Base-by-base conservation (phyloP, 1,140 invertebrate species). In the Prorops nasuta region DNA sequence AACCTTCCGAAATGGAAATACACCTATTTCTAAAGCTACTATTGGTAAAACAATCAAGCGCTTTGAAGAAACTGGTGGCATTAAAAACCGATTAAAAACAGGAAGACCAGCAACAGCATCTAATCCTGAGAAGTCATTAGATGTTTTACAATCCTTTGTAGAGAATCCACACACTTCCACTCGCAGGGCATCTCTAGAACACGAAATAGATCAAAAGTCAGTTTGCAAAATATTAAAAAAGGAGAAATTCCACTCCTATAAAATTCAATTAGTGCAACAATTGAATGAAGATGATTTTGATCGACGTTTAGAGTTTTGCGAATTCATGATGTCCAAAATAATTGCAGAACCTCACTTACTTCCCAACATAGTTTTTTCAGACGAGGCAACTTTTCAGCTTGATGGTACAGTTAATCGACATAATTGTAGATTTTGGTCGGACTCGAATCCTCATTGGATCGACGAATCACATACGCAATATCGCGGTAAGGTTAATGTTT, bases 401-500 rank as follows among this genome's bases (percentile, higher is more conserved):
- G 58, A 63, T 41, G 60, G 55, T 51, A 16, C 34, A n/a, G 42
- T 60, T 28, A 60, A 56, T 39, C 34, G 42, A 12, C 52, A 62
- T 17, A 58, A 60, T 40, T 49, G 20, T 58, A 41, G 56, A n/a
- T 65, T 64, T 35, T 73, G 69, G 62, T 45, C 43, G 37, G 49
- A 59, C 31, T 37, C 40, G 38, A 70, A 69, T 43, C 59, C 60
- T 15, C 36, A 61, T 49, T 44, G 52, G 38, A 22, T 61, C 7
- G 49, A 32, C 31, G 49, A 63, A 49, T 31, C 15, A 8, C 47
- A 67, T 42, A 60, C 37, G 2, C 63, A 73, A 59, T 56, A 51
- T 36, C 61, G 54, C 34, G 43, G 51, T 37, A 64, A 69, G 52
- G 34, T 66, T 8, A 70, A 68, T 48, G 56, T 72, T 46, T 73